phyloP scores from a whole-genome alignment of 37 sponge, comb jelly and placozoan species.

The Chondrilla cf. caribensis region DNA sequence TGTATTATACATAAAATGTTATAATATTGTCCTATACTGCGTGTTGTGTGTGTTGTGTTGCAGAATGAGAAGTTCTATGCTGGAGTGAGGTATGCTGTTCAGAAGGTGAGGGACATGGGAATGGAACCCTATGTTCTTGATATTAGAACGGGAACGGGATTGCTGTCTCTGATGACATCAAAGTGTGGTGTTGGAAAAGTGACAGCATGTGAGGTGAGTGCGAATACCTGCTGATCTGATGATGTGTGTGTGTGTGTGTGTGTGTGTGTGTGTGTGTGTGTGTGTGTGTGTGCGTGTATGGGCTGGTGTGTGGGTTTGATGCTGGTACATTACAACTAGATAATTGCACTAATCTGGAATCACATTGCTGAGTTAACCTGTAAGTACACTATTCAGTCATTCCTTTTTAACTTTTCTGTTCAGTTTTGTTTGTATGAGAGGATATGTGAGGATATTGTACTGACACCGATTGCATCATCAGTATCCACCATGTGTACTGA shows the following conservation, averaged over 20 bases:
- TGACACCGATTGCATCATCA: too few species aligned
- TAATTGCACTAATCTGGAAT: too few species aligned
- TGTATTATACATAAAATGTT: too few species aligned
- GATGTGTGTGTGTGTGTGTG: too few species aligned
- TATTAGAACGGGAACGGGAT: conserved; percentile 88
- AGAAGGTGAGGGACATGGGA: conserved; percentile 6
- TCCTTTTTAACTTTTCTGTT: too few species aligned
- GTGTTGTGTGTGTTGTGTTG: neutral
- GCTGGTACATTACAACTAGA: neutral
- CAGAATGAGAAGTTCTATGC: conserved; percentile 30
- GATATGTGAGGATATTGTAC: too few species aligned
- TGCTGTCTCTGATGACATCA: conserved; percentile 84
- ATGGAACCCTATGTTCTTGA: conserved; percentile 70
- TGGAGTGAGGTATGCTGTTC: conserved; percentile 40
- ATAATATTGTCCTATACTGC: too few species aligned
- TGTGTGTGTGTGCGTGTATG: neutral
- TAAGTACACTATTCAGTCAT: too few species aligned
- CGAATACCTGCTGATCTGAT: too few species aligned
- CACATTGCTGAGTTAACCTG: too few species aligned
- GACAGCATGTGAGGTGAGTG: conserved; percentile 87
- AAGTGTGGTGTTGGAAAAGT: conserved; percentile 59
- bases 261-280: neutral
- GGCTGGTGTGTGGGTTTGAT: neutral
- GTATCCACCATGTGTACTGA: neutral
- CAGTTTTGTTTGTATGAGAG: conserved; percentile 2